Percentiles rank a stretch among this genome's conserved stretches.
These are phyloP conservation scores for Zoroaster sp. DNA, from an alignment of 53 echinoderm and acorn worm genomes.

Conservation along the genomic window DNA sequence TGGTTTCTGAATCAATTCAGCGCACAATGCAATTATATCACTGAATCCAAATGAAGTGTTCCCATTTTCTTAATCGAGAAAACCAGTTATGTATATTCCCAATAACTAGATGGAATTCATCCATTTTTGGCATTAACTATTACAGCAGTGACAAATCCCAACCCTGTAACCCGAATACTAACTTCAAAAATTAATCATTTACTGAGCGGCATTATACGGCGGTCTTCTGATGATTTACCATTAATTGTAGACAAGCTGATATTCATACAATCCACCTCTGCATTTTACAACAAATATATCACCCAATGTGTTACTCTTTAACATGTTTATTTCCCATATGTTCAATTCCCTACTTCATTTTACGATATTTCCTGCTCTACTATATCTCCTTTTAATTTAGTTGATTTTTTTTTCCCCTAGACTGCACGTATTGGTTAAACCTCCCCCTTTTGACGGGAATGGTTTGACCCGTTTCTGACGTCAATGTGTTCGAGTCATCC, in stretches of 20 bases:
- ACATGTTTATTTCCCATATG: background rate
- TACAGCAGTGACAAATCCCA: background rate
- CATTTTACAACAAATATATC: too few species aligned
- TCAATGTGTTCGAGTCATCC: conserved; percentile 23
- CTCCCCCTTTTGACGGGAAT: background rate
- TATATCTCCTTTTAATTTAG: background rate
- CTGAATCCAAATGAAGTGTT: too few species aligned
- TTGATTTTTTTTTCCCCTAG: background rate
- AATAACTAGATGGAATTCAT: too few species aligned
- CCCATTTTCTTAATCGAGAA: too few species aligned
- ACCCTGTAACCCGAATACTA: background rate
- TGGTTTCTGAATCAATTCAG: too few species aligned
- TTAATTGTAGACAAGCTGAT: too few species aligned
- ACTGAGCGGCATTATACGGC: background rate
- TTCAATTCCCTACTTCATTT: background rate
- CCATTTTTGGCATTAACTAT: too few species aligned
- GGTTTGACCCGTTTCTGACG: background rate
- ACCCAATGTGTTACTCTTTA: background rate
- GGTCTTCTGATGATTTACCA: background rate
- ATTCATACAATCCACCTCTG: background rate
- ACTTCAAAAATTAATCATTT: conserved; percentile 4
- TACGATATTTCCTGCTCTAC: background rate
- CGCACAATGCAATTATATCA: too few species aligned
- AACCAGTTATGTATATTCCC: too few species aligned
- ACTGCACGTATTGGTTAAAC: background rate